phyloP scores from a whole-genome alignment of 2,797 vertebrate species.

The Lemur catta region DNA sequence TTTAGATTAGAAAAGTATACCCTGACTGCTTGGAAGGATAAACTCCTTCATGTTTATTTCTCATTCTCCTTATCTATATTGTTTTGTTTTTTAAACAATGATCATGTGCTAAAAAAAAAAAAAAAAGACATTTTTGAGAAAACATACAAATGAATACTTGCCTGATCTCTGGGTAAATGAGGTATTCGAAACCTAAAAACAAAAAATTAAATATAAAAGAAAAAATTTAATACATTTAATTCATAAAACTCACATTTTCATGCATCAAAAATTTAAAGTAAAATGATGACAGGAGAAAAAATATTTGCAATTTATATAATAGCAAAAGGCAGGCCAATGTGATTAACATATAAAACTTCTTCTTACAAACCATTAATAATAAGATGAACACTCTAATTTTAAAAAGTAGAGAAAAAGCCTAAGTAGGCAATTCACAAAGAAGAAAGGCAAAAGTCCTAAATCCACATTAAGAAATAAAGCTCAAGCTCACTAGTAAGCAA shows the following conservation, averaged over 20 bases:
- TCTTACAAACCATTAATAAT: neutral
- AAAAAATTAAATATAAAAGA: neutral
- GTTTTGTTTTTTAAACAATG: neutral
- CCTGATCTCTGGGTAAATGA: neutral
- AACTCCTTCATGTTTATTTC: neutral
- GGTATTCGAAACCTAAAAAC: neutral
- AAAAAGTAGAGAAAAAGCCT: neutral
- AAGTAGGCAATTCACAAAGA: neutral
- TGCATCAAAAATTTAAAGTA: neutral
- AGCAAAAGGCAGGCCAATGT: neutral
- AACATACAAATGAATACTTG: neutral
- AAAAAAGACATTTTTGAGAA: neutral
- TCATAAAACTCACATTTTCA: neutral
- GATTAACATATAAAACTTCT: neutral
- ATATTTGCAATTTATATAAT: neutral
- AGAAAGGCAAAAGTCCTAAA: neutral
- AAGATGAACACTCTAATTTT: neutral
- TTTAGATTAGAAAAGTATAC: neutral
- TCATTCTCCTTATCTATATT: neutral
- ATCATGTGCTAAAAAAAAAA: neutral
- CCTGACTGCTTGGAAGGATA: neutral
- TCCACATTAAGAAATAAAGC: neutral
- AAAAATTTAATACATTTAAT: neutral
- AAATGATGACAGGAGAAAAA: neutral
- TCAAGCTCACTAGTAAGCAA: neutral